Percentiles rank a stretch among this genome's conserved stretches.
Evolutionary conservation across 1,140 invertebrate genomes (phyloP).

Genomic region (Neuroterus valhalla): DNA sequence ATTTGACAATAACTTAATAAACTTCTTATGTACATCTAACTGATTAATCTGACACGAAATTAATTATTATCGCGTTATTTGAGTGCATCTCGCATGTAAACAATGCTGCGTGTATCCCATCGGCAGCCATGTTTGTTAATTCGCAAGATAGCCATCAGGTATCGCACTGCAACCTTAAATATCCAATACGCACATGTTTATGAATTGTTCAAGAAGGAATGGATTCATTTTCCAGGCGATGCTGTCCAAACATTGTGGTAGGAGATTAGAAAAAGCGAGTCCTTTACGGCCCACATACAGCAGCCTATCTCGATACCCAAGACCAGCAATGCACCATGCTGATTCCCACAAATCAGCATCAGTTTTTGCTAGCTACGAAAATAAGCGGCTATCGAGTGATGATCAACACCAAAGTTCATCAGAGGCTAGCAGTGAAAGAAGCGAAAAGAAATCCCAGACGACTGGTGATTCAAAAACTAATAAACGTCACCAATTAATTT

Average conservation of each 20-base stretch:
- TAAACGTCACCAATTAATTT: neutral
- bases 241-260: constrained; percentile 69
- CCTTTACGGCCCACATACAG: constrained; percentile 62
- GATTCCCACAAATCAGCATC: constrained; percentile 58
- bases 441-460: constrained; percentile 20
- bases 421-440: neutral
- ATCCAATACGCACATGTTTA: no score
- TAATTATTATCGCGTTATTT: no score
- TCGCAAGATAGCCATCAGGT: no score
- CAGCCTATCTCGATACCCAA: constrained; percentile 61
- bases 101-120: no score
- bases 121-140: no score
- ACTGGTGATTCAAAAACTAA: constrained; percentile 13
- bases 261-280: constrained; percentile 52
- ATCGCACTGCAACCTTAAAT: no score
- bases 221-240: constrained; percentile 64
- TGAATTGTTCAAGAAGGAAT: neutral
- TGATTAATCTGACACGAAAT: no score
- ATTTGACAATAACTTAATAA: no score
- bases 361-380: constrained; percentile 62
- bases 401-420: constrained; percentile 1
- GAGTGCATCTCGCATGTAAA: no score
- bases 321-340: constrained; percentile 43
- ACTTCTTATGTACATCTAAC: no score
- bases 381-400: constrained; percentile 53